Evolutionary conservation across 2,113 vertebrate species (phyloP), one percentile per base, ranked within the genome.

Genomic region (Cyphomyrus plagiostoma): DNA sequence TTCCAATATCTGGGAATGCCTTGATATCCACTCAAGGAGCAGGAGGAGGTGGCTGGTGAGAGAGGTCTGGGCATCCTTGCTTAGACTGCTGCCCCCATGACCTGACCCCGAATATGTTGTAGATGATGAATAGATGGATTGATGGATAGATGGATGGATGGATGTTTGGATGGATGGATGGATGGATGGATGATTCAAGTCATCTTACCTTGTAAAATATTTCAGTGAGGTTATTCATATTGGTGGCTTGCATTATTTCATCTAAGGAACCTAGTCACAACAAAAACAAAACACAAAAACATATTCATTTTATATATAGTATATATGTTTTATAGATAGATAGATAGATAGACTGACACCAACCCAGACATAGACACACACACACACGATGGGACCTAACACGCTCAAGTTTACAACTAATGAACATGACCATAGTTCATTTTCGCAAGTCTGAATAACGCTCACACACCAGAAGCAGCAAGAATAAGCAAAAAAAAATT

Each of bases 201-300:
- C 21, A 56, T 45, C 90, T 92, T 90, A 96, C 95, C 94, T 94
- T 91, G 35, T 88, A 85, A 45, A 92, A 58, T 17, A 94, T 88
- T n/a, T 90, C 45, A 4, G 91, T 52, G 42, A 93, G 0, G 88
- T 92, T 91, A 53, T 86, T 82, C 2, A 56, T 6, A 87, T 93
- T 91, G 45, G 92, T 9, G 21, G 49, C 91, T 49, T 85, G 91
- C 90, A 94, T 89, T 82, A 26, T 86, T 42, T 86, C 58, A 56
- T 74, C 30, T 17, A 88, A 26, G 70, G 39, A 82, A 26, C 23
- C 89, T 89, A 50, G 42, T 66, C 50, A 89, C 49, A 87, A 50
- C 9, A 88, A 11, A 89, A 84, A 56, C 21, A 30, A 66, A 66
- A 26, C 2, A 66, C 58, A 66, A 66, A 26, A 26, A 26, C 9